Conservation (phyloP, 2,113 vertebrate species). For the Sinocyclocheilus grahami region DNA sequence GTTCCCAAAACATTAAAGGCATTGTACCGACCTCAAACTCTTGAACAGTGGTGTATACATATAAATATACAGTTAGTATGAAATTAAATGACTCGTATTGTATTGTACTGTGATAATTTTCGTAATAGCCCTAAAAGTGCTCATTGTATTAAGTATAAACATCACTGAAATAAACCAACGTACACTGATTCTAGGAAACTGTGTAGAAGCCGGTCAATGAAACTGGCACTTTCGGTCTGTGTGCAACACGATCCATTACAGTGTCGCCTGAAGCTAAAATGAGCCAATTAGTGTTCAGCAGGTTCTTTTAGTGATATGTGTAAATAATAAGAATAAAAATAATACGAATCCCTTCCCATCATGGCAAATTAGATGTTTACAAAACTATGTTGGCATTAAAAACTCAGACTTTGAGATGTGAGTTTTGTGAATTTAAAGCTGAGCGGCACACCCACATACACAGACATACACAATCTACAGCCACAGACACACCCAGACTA, state of each 20-base stretch:
- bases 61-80: background rate
- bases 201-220: background rate
- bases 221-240: too few species aligned
- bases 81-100: background rate
- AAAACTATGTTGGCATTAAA: background rate
- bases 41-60: background rate
- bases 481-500: constrained; percentile 31
- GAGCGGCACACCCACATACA: constrained; percentile 4
- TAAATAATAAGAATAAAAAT: background rate
- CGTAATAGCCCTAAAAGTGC: background rate
- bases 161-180: background rate
- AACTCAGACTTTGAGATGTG: too few species aligned
- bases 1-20: too few species aligned
- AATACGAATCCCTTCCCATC: background rate
- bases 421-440: background rate
- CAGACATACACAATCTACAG: constrained; percentile 8
- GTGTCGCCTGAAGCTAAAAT: background rate
- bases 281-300: background rate
- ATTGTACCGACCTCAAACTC: too few species aligned
- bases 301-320: background rate
- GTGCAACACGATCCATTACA: background rate
- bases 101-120: background rate
- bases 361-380: background rate
- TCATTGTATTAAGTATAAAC: background rate
- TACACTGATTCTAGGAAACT: background rate